Evolutionary conservation across 2,888 invertebrate species (phyloP).

Genomic region (Sinohyriopsis cumingii): DNA sequence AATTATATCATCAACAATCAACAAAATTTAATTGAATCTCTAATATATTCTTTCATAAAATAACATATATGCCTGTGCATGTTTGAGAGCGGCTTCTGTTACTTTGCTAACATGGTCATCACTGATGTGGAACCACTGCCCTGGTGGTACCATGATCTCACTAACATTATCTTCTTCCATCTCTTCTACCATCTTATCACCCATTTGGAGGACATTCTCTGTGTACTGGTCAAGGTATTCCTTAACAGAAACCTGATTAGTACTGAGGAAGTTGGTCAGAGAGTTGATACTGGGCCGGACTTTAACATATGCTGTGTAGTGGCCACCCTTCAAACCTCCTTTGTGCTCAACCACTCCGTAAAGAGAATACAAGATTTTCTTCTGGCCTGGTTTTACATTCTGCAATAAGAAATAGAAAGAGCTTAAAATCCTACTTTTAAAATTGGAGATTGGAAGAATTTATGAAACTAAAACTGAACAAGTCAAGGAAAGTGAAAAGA

Average conservation of each 20-base stretch:
- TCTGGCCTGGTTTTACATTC: conserved; percentile 75
- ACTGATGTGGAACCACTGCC: conserved; percentile 95
- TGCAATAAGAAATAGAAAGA: conserved; percentile 37
- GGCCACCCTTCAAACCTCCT: conserved; percentile 90
- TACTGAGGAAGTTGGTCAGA: conserved; percentile 52
- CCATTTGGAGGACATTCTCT: too few species aligned
- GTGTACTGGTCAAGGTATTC: conserved; percentile 54
- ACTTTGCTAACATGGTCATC: conserved; percentile 90
- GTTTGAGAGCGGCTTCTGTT: conserved; percentile 83
- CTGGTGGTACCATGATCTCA: conserved; percentile 72
- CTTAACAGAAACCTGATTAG: conserved; percentile 38
- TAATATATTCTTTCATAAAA: conserved; percentile 91
- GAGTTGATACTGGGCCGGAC: conserved; percentile 73
- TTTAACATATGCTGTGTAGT: conserved; percentile 96
- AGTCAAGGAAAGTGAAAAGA: too few species aligned
- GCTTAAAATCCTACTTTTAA: too few species aligned
- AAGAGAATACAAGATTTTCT: conserved; percentile 85
- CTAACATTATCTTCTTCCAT: conserved; percentile 41
- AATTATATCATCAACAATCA: too few species aligned
- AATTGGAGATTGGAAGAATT: too few species aligned
- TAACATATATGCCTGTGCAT: conserved; percentile 94
- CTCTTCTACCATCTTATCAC: conserved; percentile 25
- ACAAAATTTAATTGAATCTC: neutral
- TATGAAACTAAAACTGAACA: too few species aligned
- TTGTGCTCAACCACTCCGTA: conserved; percentile 97